Evolutionary conservation across 2,113 vertebrate genomes (phyloP), one percentile per base, ranked within the genome.

Genomic region (Ellobius talpinus): DNA sequence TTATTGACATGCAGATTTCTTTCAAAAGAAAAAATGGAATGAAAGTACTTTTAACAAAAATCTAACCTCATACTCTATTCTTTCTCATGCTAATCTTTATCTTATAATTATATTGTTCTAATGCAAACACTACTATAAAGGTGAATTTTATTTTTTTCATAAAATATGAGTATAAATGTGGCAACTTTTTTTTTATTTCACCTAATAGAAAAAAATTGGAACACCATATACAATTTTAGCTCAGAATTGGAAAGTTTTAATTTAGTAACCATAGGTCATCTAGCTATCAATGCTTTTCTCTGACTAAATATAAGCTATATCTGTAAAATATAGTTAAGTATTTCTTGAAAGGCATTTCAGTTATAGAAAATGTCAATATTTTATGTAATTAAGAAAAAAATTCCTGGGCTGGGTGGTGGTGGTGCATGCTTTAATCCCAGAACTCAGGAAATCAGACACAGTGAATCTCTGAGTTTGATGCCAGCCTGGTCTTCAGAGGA

Each of bases 261-360:
- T 79, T 74, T 84, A n/a, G 84, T 1, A 66, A 87, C 81, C 4
- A 74, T 79, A 70, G 47, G 9, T 0, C 1, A 23, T n/a, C 29
- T 65, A 82, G 12, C 72, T 84, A 70, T 45, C 7, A 85, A 93
- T 66, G 61, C 63, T 70, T 1, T 63, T 78, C 45, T 87, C 33
- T 84, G 23, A 24, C 24, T 4, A 65, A 90, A 84, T 12, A 45
- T 86, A 13, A 93, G 24, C 72, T 63, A 79, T 12, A 76, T 6
- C 58, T 87, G 2, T 86, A 94, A 95, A 86, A 95, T 72, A 79
- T 33, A 78, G 36, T 45, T 61, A 74, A 87, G 19, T 77, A 17
- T 65, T 94, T 77, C 19, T 74, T 86, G 66, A 85, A 96, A 52
- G 3, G 8, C 61, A 94, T 93, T 82, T 87, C 52, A 39, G 42